phyloP scores from a whole-genome alignment of 2,888 invertebrate genomes.

The Microplitis deprimator region DNA sequence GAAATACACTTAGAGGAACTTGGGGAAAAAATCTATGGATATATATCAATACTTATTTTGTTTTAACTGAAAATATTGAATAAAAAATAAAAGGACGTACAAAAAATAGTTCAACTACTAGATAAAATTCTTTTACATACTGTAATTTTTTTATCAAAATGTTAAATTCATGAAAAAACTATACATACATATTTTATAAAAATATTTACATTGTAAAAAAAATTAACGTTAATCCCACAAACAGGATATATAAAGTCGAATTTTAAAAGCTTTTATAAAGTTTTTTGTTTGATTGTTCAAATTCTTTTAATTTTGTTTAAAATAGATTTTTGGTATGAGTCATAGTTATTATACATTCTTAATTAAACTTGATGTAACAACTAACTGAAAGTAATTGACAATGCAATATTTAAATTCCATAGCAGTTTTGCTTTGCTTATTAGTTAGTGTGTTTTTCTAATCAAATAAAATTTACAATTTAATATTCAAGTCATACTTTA shows the following conservation, averaged over 20 bases:
- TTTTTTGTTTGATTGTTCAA: background rate
- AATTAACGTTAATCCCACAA: background rate
- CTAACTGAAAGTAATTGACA: background rate
- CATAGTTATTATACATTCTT: background rate
- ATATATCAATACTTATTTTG: no score
- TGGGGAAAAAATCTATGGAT: no score
- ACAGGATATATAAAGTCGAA: background rate
- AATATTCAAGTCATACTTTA: background rate
- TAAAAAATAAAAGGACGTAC: no score
- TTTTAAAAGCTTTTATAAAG: background rate
- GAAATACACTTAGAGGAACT: no score
- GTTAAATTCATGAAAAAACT: background rate
- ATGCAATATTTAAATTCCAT: background rate
- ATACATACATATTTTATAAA: background rate
- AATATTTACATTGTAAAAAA: background rate
- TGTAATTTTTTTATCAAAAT: background rate
- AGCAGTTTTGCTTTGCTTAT: background rate
- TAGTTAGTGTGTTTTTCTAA: background rate
- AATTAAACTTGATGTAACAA: background rate
- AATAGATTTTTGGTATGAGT: background rate
- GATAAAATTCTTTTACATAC: no score
- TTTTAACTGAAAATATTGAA: no score
- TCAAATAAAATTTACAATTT: background rate
- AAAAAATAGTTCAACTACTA: no score
- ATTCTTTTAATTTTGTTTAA: background rate